phyloP scores from a whole-genome alignment of 2,113 vertebrate genomes.

The Spermophilus dauricus region DNA sequence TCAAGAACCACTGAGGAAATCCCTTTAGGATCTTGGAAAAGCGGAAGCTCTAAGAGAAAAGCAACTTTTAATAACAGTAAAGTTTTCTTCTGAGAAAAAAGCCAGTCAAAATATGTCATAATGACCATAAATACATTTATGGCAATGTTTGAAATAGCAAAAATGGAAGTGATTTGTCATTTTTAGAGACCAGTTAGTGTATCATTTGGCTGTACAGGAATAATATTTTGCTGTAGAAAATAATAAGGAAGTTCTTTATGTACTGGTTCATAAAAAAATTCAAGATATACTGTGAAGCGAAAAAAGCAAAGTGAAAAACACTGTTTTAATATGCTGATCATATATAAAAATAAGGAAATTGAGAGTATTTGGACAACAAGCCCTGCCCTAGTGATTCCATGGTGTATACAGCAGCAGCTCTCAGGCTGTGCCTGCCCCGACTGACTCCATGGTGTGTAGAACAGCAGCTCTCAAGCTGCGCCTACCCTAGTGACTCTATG shows the following conservation, averaged over 20 bases:
- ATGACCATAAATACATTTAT: not conserved
- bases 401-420: too few species aligned
- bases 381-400: too few species aligned
- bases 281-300: not conserved
- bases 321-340: not conserved
- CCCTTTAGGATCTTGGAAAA: not conserved
- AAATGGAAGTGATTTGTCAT: not conserved
- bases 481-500: too few species aligned
- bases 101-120: not conserved
- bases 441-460: too few species aligned
- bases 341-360: not conserved
- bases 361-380: not conserved
- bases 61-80: not conserved
- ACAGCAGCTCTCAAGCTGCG: too few species aligned
- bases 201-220: not conserved
- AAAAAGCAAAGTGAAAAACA: not conserved
- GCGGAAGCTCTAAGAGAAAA: not conserved
- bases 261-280: not conserved
- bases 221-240: not conserved
- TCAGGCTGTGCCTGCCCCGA: too few species aligned
- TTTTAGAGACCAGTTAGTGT: not conserved
- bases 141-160: not conserved
- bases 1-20: not conserved
- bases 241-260: not conserved
- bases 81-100: not conserved